These are phyloP conservation scores for Calephelis nemesis DNA, from an alignment of 1,140 invertebrate genomes.

Conservation along the genomic window DNA sequence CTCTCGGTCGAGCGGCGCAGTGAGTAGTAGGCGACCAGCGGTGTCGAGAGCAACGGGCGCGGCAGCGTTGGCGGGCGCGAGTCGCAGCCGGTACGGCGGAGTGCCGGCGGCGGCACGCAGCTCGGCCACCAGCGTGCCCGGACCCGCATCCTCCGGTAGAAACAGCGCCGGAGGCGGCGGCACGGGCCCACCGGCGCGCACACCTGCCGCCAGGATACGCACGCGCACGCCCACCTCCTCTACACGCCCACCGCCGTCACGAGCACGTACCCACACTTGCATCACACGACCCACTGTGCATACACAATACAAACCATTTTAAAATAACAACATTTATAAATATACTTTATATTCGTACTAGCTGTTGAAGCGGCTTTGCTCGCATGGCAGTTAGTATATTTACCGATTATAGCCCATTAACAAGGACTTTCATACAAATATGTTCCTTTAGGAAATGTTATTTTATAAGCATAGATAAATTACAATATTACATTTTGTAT, in stretches of 20 bases:
- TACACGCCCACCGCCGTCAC: conserved; percentile 88
- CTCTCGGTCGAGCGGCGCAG: conserved; percentile 89
- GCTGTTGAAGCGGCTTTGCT: too few relatives aligned
- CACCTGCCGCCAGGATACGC: conserved; percentile 85
- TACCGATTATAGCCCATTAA: too few relatives aligned
- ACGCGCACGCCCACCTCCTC: conserved; percentile 85
- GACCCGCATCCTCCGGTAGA: conserved; percentile 86
- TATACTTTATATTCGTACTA: too few relatives aligned
- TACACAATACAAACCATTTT: not conserved
- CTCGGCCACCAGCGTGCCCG: conserved; percentile 58
- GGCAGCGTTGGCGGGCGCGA: conserved; percentile 81
- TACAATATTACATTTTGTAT: too few relatives aligned
- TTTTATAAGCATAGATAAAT: too few relatives aligned
- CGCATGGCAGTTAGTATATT: too few relatives aligned
- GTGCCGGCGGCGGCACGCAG: conserved; percentile 76
- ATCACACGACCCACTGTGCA: conserved; percentile 87
- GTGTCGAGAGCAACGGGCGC: conserved; percentile 82
- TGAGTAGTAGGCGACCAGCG: conserved; percentile 86
- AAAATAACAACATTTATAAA: too few relatives aligned
- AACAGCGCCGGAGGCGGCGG: conserved; percentile 87
- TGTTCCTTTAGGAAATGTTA: too few relatives aligned
- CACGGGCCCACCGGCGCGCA: conserved; percentile 86
- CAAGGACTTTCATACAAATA: too few relatives aligned
- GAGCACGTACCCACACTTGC: conserved; percentile 93
- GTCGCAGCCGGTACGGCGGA: conserved; percentile 48